These are phyloP conservation scores for Melinopterus prodromus DNA, from an alignment of 2,888 invertebrate species.

Conservation along the genomic window DNA sequence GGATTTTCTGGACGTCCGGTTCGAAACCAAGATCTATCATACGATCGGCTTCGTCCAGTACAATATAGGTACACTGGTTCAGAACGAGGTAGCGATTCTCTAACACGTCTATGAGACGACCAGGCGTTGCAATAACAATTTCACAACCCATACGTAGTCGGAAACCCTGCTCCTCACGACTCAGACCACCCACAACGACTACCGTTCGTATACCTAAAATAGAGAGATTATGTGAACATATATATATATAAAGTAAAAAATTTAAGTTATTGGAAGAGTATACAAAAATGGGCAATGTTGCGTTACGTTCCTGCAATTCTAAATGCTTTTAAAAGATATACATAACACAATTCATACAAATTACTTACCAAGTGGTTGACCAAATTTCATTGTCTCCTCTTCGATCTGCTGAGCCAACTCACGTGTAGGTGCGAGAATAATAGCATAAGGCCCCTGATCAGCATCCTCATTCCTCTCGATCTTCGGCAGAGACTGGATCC, in stretches of 20 bases:
- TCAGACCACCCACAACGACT: constrained; percentile 97
- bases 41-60: constrained; percentile 95
- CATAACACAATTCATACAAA: neutral
- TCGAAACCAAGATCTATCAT: constrained; percentile 99
- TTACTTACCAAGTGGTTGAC: constrained; percentile 61
- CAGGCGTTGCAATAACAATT: constrained; percentile 99
- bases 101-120: constrained; percentile 97
- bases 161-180: constrained; percentile 98
- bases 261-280: neutral
- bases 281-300: no score
- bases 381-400: constrained; percentile 98
- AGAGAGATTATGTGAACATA: constrained; percentile 58
- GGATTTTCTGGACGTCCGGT: constrained; percentile 96
- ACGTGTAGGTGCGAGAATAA: constrained; percentile 99
- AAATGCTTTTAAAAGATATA: no score
- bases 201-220: constrained; percentile 88
- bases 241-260: no score
- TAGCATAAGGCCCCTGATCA: constrained; percentile 97
- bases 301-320: no score
- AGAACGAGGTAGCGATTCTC: constrained; percentile 98
- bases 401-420: constrained; percentile 99
- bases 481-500: constrained; percentile 98
- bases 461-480: constrained; percentile 90
- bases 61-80: constrained; percentile 98
- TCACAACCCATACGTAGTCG: constrained; percentile 96